phyloP scores from a whole-genome alignment of 2,888 invertebrate genomes.

The Scaptomyza tumidula region DNA sequence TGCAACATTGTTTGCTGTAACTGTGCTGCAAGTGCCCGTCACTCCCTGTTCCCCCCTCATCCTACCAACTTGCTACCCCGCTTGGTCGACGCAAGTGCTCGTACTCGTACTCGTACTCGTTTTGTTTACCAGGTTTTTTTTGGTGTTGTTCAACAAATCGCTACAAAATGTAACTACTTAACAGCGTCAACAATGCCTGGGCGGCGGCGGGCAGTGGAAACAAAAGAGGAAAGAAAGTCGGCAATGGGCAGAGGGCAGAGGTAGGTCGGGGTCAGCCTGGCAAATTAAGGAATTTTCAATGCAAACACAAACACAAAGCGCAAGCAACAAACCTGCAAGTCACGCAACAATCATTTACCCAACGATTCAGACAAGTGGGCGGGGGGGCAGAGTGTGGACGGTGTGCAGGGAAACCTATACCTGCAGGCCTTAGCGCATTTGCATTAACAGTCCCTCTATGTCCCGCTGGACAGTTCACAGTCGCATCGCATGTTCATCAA shows the following conservation, averaged over 20 bases:
- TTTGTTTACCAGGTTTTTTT: slow-evolving; percentile 40
- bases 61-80: not conserved
- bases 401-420: not conserved
- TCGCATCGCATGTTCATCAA: slow-evolving; percentile 68
- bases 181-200: slow-evolving; percentile 68
- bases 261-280: slow-evolving; percentile 43
- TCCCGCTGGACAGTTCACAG: slow-evolving; percentile 14
- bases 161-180: slow-evolving; percentile 79
- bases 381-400: not conserved
- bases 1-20: slow-evolving; percentile 40
- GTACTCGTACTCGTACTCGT: slow-evolving; percentile 8
- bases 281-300: slow-evolving; percentile 77
- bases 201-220: slow-evolving; percentile 3
- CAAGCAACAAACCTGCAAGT: slow-evolving; percentile 71
- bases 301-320: slow-evolving; percentile 60
- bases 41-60: not conserved
- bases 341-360: slow-evolving; percentile 81
- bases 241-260: not conserved
- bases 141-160: slow-evolving; percentile 72
- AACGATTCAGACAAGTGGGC: slow-evolving; percentile 25
- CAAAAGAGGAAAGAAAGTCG: not conserved
- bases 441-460: not conserved
- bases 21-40: slow-evolving; percentile 4
- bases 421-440: slow-evolving; percentile 4
- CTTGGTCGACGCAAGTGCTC: not conserved